These are phyloP conservation scores for Sialia sialis DNA, from an alignment of 2,113 vertebrate species.

Conservation along the genomic window DNA sequence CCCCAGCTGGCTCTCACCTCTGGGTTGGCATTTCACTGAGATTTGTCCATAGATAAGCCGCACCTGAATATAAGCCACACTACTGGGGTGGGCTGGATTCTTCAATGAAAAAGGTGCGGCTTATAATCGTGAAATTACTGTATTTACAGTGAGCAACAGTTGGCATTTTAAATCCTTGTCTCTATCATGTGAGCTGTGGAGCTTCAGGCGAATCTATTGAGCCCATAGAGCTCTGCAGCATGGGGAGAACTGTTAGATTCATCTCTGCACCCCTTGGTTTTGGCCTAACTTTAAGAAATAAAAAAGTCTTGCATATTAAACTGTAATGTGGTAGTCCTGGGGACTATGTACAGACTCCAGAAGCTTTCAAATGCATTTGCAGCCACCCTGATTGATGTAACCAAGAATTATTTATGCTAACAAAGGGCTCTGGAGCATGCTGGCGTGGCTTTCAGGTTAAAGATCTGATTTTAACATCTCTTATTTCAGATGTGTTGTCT, in stretches of 20 bases:
- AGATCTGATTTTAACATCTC: background rate
- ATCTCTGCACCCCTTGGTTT: background rate
- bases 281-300: background rate
- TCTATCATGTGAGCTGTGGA: background rate
- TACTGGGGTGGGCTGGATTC: too few species aligned
- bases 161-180: background rate
- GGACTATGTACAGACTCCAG: rapidly evolving
- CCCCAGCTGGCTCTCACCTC: too few species aligned
- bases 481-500: background rate
- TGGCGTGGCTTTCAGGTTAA: background rate
- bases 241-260: background rate
- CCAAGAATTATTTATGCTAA: background rate
- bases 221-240: rapidly evolving
- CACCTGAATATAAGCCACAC: too few species aligned
- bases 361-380: background rate
- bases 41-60: too few species aligned
- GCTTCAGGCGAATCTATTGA: background rate
- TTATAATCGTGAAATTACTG: too few species aligned
- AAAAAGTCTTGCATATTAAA: background rate
- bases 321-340: background rate
- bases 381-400: background rate
- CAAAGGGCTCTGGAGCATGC: rapidly evolving
- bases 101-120: too few species aligned
- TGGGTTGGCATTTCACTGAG: too few species aligned
- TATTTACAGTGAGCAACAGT: background rate